Evolutionary conservation across 2,888 invertebrate species (phyloP).

Genomic region (Tortrix viridana): DNA sequence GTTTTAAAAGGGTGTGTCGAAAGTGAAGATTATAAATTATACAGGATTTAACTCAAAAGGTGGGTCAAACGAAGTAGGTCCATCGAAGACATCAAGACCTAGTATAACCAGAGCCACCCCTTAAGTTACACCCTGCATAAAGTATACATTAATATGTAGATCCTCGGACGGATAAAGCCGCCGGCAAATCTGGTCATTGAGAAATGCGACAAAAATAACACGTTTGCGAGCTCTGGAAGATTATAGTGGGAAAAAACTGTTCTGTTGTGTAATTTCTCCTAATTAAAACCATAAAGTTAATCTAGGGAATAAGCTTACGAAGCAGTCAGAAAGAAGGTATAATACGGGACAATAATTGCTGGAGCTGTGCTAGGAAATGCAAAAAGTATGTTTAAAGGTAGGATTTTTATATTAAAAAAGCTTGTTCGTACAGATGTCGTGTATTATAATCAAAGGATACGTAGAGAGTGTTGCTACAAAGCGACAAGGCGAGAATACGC

Average conservation of each 20-base stretch:
- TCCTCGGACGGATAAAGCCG: constrained; percentile 4
- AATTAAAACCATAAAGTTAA: not conserved
- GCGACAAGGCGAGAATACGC: constrained; percentile 80
- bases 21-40: constrained; percentile 5
- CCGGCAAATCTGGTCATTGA: constrained; percentile 14
- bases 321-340: not conserved
- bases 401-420: constrained; percentile 42
- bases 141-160: constrained; percentile 13
- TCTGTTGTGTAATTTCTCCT: constrained; percentile 1
- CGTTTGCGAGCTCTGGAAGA: constrained; percentile 12
- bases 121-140: not conserved
- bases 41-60: not conserved
- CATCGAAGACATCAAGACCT: too few species aligned
- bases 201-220: constrained; percentile 21
- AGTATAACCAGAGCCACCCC: too few species aligned
- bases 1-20: not conserved
- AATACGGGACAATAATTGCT: constrained; percentile 4
- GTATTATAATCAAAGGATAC: constrained; percentile 71
- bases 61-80: too few species aligned
- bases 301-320: not conserved
- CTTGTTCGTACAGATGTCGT: constrained; percentile 48
- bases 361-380: not conserved
- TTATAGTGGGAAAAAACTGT: not conserved
- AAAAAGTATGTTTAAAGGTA: constrained; percentile 45
- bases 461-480: constrained; percentile 75